Base-by-base conservation (phyloP, 2,797 vertebrate species). In the Rhadinocentrus ornatus region DNA sequence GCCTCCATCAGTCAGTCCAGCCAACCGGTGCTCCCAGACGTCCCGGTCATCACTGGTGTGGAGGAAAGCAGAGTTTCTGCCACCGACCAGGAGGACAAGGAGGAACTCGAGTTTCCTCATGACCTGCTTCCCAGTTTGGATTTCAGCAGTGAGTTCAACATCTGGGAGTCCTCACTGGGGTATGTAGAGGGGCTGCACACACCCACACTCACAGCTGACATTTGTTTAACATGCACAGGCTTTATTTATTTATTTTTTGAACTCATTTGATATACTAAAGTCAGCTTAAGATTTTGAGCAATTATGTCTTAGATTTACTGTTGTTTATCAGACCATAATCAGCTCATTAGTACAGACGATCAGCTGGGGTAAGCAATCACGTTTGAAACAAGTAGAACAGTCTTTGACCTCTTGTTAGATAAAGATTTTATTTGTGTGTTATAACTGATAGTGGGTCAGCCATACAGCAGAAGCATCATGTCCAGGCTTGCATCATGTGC, bases 91-190 rank as follows among this genome's bases (percentile, higher is more conserved):
- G 79, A 82, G 13, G 77, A 92, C 84, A 87, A 89, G 63, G 92
- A 92, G 66, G 94, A 95, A 80, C 88, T 95, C 0, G 94, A 94
- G 91, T 95, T 95, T 89, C 93, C 95, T 56, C 94, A 95, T 48
- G 95, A 95, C 81, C 86, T 95, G 77, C 92, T 95, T 58, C 94
- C 95, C 75, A 94, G 86, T 86, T 89, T 93, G 69, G 95, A 95
- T 91, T 94, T 95, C 73, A 93, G 93, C 90, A 92, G 92, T 29
- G 95, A 95, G 84, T 65, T 95, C 61, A 92, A 92, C 87, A 92
- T 94, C 86, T 95, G 95, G 95, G 91, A 92, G 86, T 84, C 90
- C 4, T 91, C 94, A 1, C 83, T 95, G 39, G 88, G 95, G 95
- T 95, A 84, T 77, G 91, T 61, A 44, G 4, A 70, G 31, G 6